Percentiles rank a stretch among this genome's conserved stretches.
phyloP scores from a whole-genome alignment of 2,797 vertebrate genomes.

The Benthosema pterotum region DNA sequence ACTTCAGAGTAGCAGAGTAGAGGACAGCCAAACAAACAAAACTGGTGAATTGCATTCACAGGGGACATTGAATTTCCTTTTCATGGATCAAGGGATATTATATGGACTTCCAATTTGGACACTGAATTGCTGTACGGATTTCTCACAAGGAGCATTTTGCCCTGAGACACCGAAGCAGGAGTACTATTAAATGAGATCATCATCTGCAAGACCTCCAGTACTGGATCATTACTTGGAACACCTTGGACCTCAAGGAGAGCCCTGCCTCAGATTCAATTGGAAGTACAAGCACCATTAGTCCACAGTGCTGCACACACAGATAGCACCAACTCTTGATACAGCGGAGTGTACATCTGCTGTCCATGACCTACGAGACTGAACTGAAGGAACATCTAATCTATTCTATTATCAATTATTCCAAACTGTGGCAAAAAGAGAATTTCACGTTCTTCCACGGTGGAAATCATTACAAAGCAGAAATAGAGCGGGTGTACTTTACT shows the following conservation, averaged over 20 bases:
- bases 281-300: background rate
- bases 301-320: no score
- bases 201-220: background rate
- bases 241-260: constrained; percentile 25
- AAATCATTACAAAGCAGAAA: background rate
- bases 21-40: no score
- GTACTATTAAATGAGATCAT: no score
- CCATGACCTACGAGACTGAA: background rate
- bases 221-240: background rate
- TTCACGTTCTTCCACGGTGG: background rate
- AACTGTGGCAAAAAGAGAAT: no score
- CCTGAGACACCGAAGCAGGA: no score
- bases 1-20: background rate
- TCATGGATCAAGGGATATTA: background rate
- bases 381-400: background rate
- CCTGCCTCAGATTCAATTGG: constrained; percentile 9
- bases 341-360: background rate
- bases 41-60: background rate
- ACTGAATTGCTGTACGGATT: background rate
- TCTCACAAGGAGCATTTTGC: background rate
- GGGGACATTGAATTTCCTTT: background rate
- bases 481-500: background rate
- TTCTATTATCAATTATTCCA: no score
- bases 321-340: constrained; percentile 24
- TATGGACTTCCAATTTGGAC: no score